Percentiles rank a stretch among this genome's conserved stretches.
Evolutionary conservation across 2,888 invertebrate species (phyloP).

Genomic region (Philonicus albiceps): DNA sequence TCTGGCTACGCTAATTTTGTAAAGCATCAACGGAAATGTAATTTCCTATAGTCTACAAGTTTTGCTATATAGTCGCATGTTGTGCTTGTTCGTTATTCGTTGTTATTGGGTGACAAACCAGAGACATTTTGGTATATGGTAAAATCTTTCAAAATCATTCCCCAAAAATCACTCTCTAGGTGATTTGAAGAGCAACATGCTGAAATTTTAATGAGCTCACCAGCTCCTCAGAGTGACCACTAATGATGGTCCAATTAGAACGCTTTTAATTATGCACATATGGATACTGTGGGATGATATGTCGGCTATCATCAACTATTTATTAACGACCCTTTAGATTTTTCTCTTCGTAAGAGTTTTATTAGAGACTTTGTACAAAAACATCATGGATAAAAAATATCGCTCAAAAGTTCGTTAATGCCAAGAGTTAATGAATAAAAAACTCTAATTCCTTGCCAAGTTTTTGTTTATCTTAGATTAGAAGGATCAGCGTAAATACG

Average conservation of each 20-base stretch:
- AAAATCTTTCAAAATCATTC: background rate
- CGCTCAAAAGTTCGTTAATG: background rate
- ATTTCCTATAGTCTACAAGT: background rate
- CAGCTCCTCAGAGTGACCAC: background rate
- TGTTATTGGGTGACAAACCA: background rate
- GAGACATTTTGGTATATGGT: background rate
- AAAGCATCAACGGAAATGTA: background rate
- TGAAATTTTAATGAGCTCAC: background rate
- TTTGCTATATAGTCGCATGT: background rate
- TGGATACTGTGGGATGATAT: background rate
- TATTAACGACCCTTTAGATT: background rate
- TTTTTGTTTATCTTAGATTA: background rate
- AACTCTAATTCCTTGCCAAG: background rate
- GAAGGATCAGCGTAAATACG: too few relatives aligned
- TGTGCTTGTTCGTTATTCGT: background rate
- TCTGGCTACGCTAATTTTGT: conserved; percentile 4
- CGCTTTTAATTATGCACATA: background rate
- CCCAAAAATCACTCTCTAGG: background rate
- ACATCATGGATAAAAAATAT: background rate
- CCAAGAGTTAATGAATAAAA: background rate
- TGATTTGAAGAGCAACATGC: background rate
- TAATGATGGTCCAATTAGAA: background rate
- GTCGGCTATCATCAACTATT: background rate
- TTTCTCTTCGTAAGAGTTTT: background rate
- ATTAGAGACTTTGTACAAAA: background rate